Percentiles rank a stretch among this genome's conserved stretches.
phyloP scores from a whole-genome alignment of 1,140 invertebrate genomes.

The Muscidifurax raptorellus region DNA sequence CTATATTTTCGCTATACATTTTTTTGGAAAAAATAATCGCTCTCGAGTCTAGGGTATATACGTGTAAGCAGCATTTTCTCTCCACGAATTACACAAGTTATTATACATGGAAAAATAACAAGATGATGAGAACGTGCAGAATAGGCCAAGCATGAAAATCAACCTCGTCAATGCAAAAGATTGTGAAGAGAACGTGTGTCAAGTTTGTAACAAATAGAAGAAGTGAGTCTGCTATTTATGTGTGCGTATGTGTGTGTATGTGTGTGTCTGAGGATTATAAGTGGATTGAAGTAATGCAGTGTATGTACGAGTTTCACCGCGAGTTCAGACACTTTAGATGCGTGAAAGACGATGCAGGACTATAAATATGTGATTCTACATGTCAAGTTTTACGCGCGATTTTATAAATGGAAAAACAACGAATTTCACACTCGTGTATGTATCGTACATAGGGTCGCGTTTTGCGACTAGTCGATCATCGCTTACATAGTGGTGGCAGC shows the following conservation, averaged over 20 bases:
- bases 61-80: not conserved
- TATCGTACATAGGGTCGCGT: not conserved
- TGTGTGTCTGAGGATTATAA: not conserved
- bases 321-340: slow-evolving; percentile 26
- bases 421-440: not conserved
- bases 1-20: not conserved
- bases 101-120: not conserved
- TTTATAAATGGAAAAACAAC: not conserved
- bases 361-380: not conserved
- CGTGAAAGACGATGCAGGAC: slow-evolving; percentile 46
- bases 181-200: not conserved
- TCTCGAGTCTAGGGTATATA: not conserved
- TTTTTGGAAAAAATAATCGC: not conserved
- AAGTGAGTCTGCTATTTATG: not conserved
- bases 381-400: not conserved
- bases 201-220: not conserved
- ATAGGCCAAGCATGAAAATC: slow-evolving; percentile 68
- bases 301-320: not conserved
- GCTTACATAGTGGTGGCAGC: slow-evolving; percentile 67
- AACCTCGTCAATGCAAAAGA: slow-evolving; percentile 42
- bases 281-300: not conserved
- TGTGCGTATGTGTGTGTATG: not conserved
- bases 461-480: not conserved
- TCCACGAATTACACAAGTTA: too few species aligned
- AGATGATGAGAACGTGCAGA: slow-evolving; percentile 54